Evolutionary conservation across 2,113 vertebrate genomes (phyloP), one percentile per base, ranked within the genome.

Genomic region (Grammomys dolichurus): DNA sequence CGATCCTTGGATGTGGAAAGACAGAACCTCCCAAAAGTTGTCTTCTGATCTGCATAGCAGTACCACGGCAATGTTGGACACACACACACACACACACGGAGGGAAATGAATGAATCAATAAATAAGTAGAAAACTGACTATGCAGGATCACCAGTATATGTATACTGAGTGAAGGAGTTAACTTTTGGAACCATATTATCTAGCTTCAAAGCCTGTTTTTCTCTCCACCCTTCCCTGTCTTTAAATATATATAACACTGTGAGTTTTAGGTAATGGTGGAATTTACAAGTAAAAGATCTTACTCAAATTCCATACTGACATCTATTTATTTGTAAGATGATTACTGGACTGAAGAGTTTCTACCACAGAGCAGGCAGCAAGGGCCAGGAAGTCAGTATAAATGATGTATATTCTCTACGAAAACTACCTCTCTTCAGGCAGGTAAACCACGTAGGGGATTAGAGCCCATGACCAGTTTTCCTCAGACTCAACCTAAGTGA

Each of bases 261-360:
- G 40, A 96, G n/a, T 96, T 88, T 92, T 67, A 36, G 11, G n/a
- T 81, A 9, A 95, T 58, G 14, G 58, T 69, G 46, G 40, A 88
- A 93, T 75, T 91, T 40, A n/a, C 43, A 96, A 92, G n/a, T 48
- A 60, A 87, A 87, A 93, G 65, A 48, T 56, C 51, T 89, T 65
- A 89, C 85, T n/a, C 80, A 92, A 33, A 28, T 86, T 96, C 54
- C 36, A 17, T 36, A n/a, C 58, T 70, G 24, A 20, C 51, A 43
- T 51, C 43, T 75, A 43, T 67, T 94, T 87, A 69, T 69, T 92
- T 85, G 48, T 80, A 89, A 95, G 76, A 76, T 96, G 24, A 92
- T 43, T 76, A 90, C 84, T 28, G 48, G 14, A 65, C n/a, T 33
- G 2, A 95, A 88, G 63, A 19, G 40, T 91, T 86, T 86, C 51